Percentiles rank a stretch among this genome's conserved stretches.
phyloP scores from a whole-genome alignment of 2,888 invertebrate genomes.

The Apantesis nais region DNA sequence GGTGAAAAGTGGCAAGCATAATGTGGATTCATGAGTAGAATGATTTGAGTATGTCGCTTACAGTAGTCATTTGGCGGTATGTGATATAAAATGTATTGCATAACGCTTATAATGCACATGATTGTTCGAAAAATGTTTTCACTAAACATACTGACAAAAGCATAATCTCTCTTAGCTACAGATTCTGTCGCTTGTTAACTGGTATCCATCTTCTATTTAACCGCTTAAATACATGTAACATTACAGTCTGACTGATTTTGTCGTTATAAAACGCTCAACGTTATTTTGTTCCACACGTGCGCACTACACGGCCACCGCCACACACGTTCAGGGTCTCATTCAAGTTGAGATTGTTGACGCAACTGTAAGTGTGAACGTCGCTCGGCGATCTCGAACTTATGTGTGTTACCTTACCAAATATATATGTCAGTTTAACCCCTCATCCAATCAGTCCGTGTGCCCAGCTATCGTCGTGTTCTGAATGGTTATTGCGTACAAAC shows the following conservation, averaged over 20 bases:
- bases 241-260: conserved; percentile 46
- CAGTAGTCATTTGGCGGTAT: conserved; percentile 77
- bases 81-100: conserved; percentile 56
- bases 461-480: conserved; percentile 71
- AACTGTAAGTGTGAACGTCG: conserved; percentile 84
- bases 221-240: conserved; percentile 32
- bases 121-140: conserved; percentile 42
- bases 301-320: conserved; percentile 69
- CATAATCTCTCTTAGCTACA: conserved; percentile 60
- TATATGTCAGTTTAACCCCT: conserved; percentile 69
- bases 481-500: conserved; percentile 65
- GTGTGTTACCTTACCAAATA: conserved; percentile 78
- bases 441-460: conserved; percentile 71
- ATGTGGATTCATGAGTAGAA: conserved; percentile 63
- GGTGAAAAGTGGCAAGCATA: conserved; percentile 57
- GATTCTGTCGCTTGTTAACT: conserved; percentile 65
- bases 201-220: conserved; percentile 45
- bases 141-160: conserved; percentile 48
- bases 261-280: conserved; percentile 67
- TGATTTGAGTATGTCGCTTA: conserved; percentile 67
- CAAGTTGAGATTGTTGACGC: conserved; percentile 84
- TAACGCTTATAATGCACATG: conserved; percentile 70
- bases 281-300: conserved; percentile 83
- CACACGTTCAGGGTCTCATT: conserved; percentile 79
- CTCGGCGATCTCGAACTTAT: conserved; percentile 73